Conservation (phyloP, 2,113 vertebrate species). For the Hemibagrus wyckioides region DNA sequence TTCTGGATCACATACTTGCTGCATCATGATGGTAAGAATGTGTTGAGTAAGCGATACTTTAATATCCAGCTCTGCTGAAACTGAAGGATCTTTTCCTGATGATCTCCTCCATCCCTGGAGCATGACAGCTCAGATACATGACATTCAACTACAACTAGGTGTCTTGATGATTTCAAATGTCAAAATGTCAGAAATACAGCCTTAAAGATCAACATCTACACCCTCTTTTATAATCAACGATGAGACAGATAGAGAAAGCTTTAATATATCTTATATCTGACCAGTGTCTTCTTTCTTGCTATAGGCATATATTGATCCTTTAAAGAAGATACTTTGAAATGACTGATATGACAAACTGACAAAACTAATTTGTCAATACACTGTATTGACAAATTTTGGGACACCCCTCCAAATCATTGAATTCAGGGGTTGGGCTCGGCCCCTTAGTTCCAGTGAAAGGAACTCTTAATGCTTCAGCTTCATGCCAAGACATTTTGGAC, state of each 20-base stretch:
- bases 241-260: background rate
- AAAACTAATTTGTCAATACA: no score
- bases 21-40: constrained; percentile 20
- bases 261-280: no score
- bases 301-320: no score
- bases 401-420: no score
- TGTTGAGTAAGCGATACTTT: background rate
- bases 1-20: background rate
- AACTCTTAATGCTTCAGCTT: no score
- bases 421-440: no score
- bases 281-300: no score
- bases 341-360: no score
- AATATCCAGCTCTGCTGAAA: background rate
- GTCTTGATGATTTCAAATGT: background rate
- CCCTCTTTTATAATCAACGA: background rate
- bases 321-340: no score
- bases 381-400: no score
- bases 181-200: background rate
- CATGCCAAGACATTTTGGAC: no score
- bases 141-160: background rate
- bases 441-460: no score
- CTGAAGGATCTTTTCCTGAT: background rate
- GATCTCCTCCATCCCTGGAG: background rate
- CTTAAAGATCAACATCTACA: background rate
- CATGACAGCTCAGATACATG: background rate